phyloP scores from a whole-genome alignment of 2,888 invertebrate species.

The Adelognathus sp. region DNA sequence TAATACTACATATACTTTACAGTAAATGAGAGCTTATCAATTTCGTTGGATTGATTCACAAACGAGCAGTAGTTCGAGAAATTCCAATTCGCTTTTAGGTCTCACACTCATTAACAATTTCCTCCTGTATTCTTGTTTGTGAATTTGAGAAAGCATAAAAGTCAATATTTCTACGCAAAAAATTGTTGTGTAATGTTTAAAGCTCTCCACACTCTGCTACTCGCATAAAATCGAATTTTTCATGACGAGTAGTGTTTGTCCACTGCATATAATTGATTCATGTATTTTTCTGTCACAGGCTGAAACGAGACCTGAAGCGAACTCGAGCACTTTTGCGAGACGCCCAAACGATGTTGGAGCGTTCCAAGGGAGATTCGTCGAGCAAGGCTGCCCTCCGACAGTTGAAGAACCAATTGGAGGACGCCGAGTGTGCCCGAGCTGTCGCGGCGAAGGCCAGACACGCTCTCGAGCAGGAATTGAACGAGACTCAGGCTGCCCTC shows the following conservation, averaged over 20 bases:
- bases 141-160: no score
- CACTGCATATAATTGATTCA: background rate
- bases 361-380: constrained; percentile 92
- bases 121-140: no score
- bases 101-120: no score
- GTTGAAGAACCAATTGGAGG: constrained; percentile 89
- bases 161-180: no score
- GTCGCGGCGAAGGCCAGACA: constrained; percentile 94
- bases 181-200: no score
- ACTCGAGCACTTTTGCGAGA: constrained; percentile 95
- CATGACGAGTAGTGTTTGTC: background rate
- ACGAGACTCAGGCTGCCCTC: constrained; percentile 90
- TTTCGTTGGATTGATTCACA: no score
- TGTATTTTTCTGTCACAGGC: constrained; percentile 77
- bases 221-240: no score
- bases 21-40: no score
- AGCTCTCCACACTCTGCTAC: no score
- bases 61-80: no score
- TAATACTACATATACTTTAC: no score
- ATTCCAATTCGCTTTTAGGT: no score
- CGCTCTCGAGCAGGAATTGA: constrained; percentile 92
- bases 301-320: constrained; percentile 93
- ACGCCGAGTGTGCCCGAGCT: constrained; percentile 92
- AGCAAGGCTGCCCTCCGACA: constrained; percentile 85
- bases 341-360: constrained; percentile 95